Conservation (phyloP, 2,888 invertebrate species). For the Parelbella ahira region DNA sequence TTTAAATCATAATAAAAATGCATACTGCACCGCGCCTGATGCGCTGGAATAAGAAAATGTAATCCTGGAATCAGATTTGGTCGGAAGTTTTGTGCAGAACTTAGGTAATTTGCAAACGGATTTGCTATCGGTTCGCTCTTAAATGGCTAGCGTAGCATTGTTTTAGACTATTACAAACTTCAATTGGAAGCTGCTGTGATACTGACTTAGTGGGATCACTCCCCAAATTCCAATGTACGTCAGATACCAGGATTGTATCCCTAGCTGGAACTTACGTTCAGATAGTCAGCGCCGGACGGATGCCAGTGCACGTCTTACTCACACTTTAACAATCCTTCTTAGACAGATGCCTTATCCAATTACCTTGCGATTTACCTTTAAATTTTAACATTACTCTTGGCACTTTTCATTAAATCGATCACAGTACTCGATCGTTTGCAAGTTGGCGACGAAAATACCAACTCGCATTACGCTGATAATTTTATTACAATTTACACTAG, state of each 20-base stretch:
- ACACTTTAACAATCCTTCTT: slow-evolving; percentile 30
- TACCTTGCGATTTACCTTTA: slow-evolving; percentile 25
- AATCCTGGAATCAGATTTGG: slow-evolving; percentile 25
- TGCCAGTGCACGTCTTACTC: slow-evolving; percentile 43
- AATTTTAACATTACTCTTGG: slow-evolving; percentile 30
- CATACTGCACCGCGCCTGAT: slow-evolving; percentile 28
- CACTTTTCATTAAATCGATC: slow-evolving; percentile 34
- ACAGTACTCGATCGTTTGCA: slow-evolving; percentile 30
- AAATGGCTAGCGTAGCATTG: too few species aligned
- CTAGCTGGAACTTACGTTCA: slow-evolving; percentile 33
- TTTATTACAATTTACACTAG: slow-evolving; percentile 21
- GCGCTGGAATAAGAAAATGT: slow-evolving; percentile 5
- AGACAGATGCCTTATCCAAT: slow-evolving; percentile 27
- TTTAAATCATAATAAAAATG: slow-evolving; percentile 32
- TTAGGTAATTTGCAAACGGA: too few species aligned
- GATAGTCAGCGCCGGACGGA: slow-evolving; percentile 55
- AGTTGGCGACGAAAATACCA: slow-evolving; percentile 10
- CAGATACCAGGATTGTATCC: slow-evolving; percentile 33
- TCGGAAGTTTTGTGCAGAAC: too few species aligned
- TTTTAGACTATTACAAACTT: not conserved
- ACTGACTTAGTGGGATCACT: not conserved
- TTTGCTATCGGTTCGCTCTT: too few species aligned
- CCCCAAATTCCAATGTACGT: slow-evolving; percentile 1
- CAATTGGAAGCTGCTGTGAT: not conserved
- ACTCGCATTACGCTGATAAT: slow-evolving; percentile 22